phyloP scores from a whole-genome alignment of 2,888 invertebrate genomes.

The Diarsia rubi region DNA sequence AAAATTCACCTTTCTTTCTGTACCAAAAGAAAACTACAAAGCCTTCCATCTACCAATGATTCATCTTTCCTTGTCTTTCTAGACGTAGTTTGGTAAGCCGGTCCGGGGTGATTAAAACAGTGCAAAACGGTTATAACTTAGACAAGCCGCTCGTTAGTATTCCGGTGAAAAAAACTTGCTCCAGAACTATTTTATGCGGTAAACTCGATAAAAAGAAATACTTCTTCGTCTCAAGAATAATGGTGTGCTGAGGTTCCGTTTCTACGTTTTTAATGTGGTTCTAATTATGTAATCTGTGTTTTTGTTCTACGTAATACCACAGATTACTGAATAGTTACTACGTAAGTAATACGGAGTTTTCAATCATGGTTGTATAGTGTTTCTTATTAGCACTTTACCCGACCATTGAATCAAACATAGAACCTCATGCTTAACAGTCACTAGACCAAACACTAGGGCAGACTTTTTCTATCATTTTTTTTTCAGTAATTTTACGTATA shows the following conservation, averaged over 20 bases:
- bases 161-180: constrained; percentile 56
- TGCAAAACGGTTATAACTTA: constrained; percentile 63
- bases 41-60: constrained; percentile 35
- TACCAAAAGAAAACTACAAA: constrained; percentile 19
- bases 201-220: constrained; percentile 55
- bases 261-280: constrained; percentile 23
- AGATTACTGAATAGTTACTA: no score
- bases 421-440: no score
- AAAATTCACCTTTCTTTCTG: constrained; percentile 27
- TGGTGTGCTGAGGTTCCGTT: constrained; percentile 22
- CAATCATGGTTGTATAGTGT: no score
- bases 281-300: constrained; percentile 11
- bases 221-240: constrained; percentile 42
- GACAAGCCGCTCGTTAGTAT: constrained; percentile 62
- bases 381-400: no score
- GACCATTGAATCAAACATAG: no score
- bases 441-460: no score
- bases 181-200: constrained; percentile 39
- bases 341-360: neutral
- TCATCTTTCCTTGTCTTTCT: constrained; percentile 54
- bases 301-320: no score
- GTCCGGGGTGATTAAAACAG: constrained; percentile 64
- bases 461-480: no score
- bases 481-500: no score
- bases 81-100: constrained; percentile 47